Percentiles rank a stretch among this genome's conserved stretches.
Conservation (phyloP, 2,113 vertebrate genomes). For the Neoarius graeffei region DNA sequence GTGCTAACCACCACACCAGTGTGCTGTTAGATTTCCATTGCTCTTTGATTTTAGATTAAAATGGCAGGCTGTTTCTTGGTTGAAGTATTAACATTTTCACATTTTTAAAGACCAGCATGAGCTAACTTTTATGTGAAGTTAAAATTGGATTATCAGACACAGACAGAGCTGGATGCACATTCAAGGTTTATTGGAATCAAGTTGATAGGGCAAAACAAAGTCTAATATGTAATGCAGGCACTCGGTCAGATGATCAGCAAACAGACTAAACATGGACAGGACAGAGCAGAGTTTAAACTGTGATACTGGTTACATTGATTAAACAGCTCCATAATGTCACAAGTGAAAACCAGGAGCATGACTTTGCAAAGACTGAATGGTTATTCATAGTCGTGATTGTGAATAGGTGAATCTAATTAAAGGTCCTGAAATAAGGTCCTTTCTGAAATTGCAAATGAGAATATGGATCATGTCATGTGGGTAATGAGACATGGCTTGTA, state of each 20-base stretch:
- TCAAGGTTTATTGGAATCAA: slow-evolving; percentile 6
- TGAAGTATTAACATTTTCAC: background rate
- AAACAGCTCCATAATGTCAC: background rate
- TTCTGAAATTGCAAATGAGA: background rate
- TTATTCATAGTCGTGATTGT: background rate
- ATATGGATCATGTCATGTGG: background rate
- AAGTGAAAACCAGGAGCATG: background rate
- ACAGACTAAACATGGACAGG: background rate
- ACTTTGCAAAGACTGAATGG: background rate
- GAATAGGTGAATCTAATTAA: slow-evolving; percentile 3
- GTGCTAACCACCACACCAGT: too few relatives aligned
- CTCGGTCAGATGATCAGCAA: background rate
- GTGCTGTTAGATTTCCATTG: too few relatives aligned
- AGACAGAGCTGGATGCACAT: background rate
- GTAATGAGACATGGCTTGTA: background rate
- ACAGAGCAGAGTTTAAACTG: slow-evolving; percentile 3
- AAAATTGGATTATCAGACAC: background rate
- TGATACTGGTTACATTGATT: background rate
- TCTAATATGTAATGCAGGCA: background rate
- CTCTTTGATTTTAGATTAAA: background rate
- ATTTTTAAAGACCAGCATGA: background rate
- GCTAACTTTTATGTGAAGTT: background rate
- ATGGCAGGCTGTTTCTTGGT: background rate
- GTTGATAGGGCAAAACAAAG: background rate
- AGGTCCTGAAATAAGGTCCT: background rate